These are phyloP conservation scores for Tetragonula clypearis DNA, from an alignment of 1,140 invertebrate species.

Conservation along the genomic window DNA sequence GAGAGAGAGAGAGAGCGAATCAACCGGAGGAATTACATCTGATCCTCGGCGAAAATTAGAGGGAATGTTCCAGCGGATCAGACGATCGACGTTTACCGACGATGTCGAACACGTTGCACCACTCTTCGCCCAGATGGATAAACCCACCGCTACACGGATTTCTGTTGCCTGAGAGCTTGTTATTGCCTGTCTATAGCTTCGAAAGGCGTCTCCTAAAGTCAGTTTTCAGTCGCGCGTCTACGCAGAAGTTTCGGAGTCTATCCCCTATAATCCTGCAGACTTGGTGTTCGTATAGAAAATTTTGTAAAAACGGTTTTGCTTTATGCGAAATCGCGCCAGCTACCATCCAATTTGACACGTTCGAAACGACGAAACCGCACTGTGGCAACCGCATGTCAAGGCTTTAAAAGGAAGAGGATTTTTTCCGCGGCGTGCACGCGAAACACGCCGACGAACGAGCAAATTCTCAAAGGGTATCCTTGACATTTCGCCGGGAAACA, in stretches of 20 bases:
- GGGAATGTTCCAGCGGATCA: background rate
- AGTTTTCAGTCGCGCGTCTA: no score
- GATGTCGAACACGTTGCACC: background rate
- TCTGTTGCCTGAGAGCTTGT: no score
- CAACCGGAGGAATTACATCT: background rate
- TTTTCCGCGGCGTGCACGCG: slow-evolving; percentile 21
- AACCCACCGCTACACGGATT: background rate
- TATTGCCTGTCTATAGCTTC: background rate
- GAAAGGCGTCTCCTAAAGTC: no score
- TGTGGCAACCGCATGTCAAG: slow-evolving; percentile 9
- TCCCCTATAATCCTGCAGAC: no score
- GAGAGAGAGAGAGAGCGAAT: background rate
- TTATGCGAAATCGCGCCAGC: slow-evolving; percentile 16
- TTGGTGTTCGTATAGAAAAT: no score
- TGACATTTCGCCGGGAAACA: slow-evolving; percentile 43
- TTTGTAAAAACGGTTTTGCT: no score
- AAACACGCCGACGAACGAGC: background rate
- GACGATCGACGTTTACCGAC: background rate
- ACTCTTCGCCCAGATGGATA: background rate
- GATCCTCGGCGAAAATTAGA: slow-evolving; percentile 5
- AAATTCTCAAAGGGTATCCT: slow-evolving; percentile 34
- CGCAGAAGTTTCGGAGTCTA: no score
- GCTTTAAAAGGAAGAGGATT: background rate
- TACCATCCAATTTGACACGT: slow-evolving; percentile 19
- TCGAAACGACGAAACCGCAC: slow-evolving; percentile 16